These are phyloP conservation scores for Ephialtes manifestator DNA, from an alignment of 2,888 invertebrate genomes.

Conservation along the genomic window DNA sequence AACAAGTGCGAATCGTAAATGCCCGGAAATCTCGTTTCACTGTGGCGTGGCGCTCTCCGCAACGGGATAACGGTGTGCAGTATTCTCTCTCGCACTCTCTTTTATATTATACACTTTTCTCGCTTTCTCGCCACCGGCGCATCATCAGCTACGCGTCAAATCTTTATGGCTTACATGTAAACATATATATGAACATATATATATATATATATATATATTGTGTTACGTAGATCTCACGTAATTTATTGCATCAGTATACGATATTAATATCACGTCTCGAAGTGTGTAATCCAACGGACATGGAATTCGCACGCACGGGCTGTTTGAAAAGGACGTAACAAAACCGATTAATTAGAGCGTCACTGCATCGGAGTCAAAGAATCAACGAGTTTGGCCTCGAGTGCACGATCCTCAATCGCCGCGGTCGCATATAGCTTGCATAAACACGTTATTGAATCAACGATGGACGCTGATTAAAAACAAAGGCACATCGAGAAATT, in stretches of 20 bases:
- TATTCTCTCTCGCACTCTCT: constrained; percentile 13
- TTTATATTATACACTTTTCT: constrained; percentile 1
- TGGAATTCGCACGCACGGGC: constrained; percentile 3
- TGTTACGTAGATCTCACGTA: not conserved
- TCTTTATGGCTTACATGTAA: constrained; percentile 2
- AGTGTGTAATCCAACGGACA: constrained; percentile 15
- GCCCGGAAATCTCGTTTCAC: constrained; percentile 66
- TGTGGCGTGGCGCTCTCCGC: constrained; percentile 47
- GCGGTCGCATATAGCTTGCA: constrained; percentile 7
- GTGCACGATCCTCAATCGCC: constrained; percentile 22
- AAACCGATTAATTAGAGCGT: constrained; percentile 42
- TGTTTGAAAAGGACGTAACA: constrained; percentile 20
- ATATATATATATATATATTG: not conserved
- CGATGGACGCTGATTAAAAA: not conserved
- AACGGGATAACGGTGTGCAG: constrained; percentile 44
- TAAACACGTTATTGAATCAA: constrained; percentile 38
- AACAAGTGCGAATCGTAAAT: constrained; percentile 72
- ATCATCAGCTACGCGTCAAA: constrained; percentile 41
- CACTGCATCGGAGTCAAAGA: constrained; percentile 2
- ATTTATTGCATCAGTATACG: constrained; percentile 26
- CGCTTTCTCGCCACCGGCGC: constrained; percentile 5
- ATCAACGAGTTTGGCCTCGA: constrained; percentile 46
- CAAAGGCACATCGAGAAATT: not conserved
- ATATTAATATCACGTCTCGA: constrained; percentile 14
- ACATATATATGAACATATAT: no score